Base-by-base conservation (phyloP, 1,140 invertebrate genomes). In the Temnothorax longispinosus region DNA sequence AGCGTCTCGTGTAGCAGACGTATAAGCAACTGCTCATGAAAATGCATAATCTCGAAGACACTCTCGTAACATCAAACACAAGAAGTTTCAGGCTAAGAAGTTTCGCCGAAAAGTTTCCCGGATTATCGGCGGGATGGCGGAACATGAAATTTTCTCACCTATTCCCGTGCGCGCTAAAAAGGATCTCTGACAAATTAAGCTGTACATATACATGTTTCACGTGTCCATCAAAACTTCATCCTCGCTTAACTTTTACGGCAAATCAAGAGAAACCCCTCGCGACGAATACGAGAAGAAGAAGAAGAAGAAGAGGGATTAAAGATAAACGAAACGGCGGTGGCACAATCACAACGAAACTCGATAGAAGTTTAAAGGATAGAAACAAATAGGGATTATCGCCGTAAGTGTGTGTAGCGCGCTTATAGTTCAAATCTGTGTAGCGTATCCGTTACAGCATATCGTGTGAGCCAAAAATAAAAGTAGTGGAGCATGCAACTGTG, bases 21-120 rank as follows among this genome's bases (percentile, higher is more conserved):
- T 60, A 60, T 21, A 71, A 75, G 80, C 54, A 47, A 72, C 38
- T 75, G 69, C 80, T 84, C 80, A 75, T 84, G 54, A 84, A 84
- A 84, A 84, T 84, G 69, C 80, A 84, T 84, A 84, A 84, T 84
- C 54, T 32, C n/a, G 32, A 75, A 44, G 80, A 84, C 54, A 74
- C 44, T 84, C 54, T 60, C 41, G 69, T 81, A 50, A 75, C 80
- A 38, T 84, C 80, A 52, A 60, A 84, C 32, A 38, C 54, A 21
- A 21, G 38, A 84, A 75, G 69, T 84, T 84, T 38, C 54, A 18
- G 7, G 13, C 41, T 62, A 38, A 74, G 56, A 84, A 84, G 69
- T 84, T 75, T 47, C 7, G 41, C 54, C 41, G 54, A 21, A 69
- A 84, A 84, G 54, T 75, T 84, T 27, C 13, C 11, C 38, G 0